These are phyloP conservation scores for Nyctalus aviator DNA, from an alignment of 2,797 vertebrate species.

Conservation along the genomic window DNA sequence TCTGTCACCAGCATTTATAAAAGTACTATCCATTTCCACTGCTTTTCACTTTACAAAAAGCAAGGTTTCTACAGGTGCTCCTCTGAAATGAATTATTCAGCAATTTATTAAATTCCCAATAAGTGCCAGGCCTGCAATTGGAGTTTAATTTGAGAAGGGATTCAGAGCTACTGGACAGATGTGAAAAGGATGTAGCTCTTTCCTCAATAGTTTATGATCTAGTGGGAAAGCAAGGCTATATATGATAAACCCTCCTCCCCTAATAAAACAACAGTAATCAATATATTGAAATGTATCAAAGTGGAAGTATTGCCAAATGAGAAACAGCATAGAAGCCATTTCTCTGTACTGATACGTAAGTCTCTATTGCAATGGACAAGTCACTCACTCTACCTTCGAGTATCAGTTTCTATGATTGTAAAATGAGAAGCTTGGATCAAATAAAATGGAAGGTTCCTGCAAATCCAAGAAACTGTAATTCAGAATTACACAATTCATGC, in stretches of 20 bases:
- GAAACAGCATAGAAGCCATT: background rate
- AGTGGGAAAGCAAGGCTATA: background rate
- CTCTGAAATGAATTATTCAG: constrained; percentile 18
- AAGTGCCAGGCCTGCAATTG: background rate
- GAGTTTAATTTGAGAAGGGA: constrained; percentile 38
- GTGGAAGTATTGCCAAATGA: background rate
- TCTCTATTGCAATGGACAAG: background rate
- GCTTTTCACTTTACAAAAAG: background rate
- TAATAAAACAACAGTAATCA: background rate
- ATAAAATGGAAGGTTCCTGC: background rate
- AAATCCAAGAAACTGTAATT: background rate
- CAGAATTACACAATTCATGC: background rate
- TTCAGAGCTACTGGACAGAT: background rate
- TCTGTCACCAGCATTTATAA: background rate
- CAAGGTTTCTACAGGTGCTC: background rate
- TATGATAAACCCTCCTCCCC: background rate
- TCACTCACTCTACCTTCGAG: background rate
- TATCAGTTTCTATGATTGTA: background rate
- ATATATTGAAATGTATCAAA: background rate
- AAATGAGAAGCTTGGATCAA: background rate
- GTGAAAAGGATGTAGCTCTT: background rate
- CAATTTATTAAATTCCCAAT: background rate
- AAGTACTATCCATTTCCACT: background rate
- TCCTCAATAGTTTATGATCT: background rate
- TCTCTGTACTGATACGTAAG: background rate